Conservation (phyloP, 2,113 vertebrate species). For the Sigmodon hispidus region DNA sequence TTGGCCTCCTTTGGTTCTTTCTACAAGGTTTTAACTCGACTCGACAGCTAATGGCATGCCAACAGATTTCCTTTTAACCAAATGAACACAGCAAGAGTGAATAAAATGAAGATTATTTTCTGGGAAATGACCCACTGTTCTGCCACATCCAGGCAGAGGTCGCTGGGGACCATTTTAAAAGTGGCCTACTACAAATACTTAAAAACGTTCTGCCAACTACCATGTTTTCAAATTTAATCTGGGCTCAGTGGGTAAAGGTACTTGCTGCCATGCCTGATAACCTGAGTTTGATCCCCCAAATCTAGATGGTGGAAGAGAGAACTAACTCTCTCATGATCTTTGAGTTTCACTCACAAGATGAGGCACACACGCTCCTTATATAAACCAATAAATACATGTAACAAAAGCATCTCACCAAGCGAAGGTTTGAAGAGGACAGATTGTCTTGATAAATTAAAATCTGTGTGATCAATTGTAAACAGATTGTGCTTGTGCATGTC, state of each 20-base stretch:
- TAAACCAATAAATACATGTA: neutral
- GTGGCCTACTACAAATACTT: neutral
- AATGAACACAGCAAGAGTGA: neutral
- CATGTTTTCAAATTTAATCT: slow-evolving; percentile 5
- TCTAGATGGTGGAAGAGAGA: neutral
- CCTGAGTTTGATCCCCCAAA: neutral
- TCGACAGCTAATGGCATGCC: neutral
- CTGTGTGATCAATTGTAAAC: slow-evolving; percentile 9
- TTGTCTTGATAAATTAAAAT: neutral
- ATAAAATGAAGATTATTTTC: neutral
- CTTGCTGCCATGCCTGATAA: no score
- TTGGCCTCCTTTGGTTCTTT: neutral
- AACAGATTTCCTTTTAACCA: neutral
- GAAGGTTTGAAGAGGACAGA: neutral
- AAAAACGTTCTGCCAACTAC: neutral
- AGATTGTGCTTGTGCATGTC: neutral
- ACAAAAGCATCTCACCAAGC: neutral
- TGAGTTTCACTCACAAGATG: neutral
- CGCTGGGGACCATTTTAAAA: neutral
- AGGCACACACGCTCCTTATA: neutral
- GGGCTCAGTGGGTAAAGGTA: neutral
- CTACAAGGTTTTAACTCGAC: neutral
- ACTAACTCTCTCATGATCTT: neutral
- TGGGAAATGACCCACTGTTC: neutral
- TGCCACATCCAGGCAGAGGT: neutral